These are phyloP conservation scores for Ficedula albicollis DNA, from an alignment of 2,797 vertebrate species.

Conservation along the genomic window DNA sequence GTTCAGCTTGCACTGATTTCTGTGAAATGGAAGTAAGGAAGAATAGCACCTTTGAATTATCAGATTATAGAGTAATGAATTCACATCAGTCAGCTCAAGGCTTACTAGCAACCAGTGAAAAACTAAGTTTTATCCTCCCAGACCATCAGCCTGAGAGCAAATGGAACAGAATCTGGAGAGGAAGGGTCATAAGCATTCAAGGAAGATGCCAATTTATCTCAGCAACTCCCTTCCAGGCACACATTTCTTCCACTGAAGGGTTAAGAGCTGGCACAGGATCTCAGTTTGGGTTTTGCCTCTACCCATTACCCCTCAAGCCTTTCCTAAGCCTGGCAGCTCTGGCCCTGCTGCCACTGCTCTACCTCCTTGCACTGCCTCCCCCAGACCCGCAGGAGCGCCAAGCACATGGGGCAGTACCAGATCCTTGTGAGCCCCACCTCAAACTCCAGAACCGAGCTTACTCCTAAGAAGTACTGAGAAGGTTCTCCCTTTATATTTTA, in stretches of 20 bases:
- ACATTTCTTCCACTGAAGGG: not conserved
- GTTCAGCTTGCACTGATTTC: not conserved
- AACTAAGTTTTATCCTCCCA: not conserved
- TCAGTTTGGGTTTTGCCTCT: not conserved
- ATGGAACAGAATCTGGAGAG: not conserved
- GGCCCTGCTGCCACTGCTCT: not conserved
- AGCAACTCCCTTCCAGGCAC: not conserved
- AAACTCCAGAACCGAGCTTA: not conserved
- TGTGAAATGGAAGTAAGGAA: not conserved
- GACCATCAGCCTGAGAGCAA: not conserved
- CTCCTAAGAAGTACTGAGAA: fast-evolving
- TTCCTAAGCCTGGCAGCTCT: not conserved
- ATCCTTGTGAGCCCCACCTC: not conserved
- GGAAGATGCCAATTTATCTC: not conserved
- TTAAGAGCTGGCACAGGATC: not conserved
- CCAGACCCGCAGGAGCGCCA: not conserved
- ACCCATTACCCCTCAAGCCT: not conserved
- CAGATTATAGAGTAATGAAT: not conserved
- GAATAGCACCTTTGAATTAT: not conserved
- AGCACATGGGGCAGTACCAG: fast-evolving
- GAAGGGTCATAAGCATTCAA: not conserved
- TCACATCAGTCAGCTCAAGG: not conserved
- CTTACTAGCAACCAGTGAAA: not conserved
- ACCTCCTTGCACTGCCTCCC: not conserved
- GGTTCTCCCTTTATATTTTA: not conserved